Base-by-base conservation (phyloP, 1,140 invertebrate species). In the Drosophila sucinea region DNA sequence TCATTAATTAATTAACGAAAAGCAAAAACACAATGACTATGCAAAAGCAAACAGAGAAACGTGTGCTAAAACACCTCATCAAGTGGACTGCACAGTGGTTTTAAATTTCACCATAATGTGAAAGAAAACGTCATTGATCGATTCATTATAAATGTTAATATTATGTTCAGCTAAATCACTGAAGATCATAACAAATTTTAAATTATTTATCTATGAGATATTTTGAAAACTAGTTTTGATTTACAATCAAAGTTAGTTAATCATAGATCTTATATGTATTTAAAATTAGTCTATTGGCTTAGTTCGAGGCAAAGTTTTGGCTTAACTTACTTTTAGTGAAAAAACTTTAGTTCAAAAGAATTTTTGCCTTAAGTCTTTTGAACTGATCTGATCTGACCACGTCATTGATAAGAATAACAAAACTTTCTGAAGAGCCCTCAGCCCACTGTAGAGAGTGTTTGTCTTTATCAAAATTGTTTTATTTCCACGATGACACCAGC, bases 401-500 rank as follows among this genome's bases (percentile, higher is more conserved):
- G 44, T 51, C 44, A 51, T 27, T 51, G 44, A 51, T 51, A 51
- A 51, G 1, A 27, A 51, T 40, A 61, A 3, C 4, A 61, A 11
- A 1, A 61, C n/a, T 8, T 17, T 29, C 11, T 61, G 3, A 38
- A 5, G 51, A 33, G 6, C n/a, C 29, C 3, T 32, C 3, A 7
- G n/a, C n/a, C 73, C 73, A 76, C 65, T 41, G 73, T 76, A 27
- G 7, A 33, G 7, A 25, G 25, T 65, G n/a, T 40, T 30, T 60
- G 23, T 32, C 23, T 6, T 4, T 51, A 51, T 41, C 27, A 47
- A 64, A 58, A 47, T 68, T 25, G 32, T 29, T 75, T 75, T 35
- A 32, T 69, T 60, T 69, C 75, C 40, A 75, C 23, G 65, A 75
- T 74, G 72, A 76, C 41, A 75, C 41, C 35, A 51, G 58, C 38